A percentile compares a stretch with the other conserved stretches of the same genome.
Conservation (phyloP, 2,888 invertebrate genomes). For the Magallana nippona region DNA sequence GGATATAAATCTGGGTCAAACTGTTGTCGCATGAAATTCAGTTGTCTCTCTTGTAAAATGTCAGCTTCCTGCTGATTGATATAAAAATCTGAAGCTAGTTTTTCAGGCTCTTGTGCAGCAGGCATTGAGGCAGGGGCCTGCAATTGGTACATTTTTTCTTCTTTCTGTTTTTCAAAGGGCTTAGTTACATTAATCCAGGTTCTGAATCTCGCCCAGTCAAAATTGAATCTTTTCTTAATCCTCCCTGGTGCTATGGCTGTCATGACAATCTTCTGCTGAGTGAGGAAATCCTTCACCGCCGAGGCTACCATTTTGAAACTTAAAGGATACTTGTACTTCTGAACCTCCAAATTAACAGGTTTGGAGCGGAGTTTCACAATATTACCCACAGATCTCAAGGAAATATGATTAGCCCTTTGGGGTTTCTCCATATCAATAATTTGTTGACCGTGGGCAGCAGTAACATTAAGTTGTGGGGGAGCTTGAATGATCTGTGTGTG, state of each 20-base stretch:
- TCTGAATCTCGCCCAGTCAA: constrained; percentile 60
- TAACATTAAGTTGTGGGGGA: constrained; percentile 8
- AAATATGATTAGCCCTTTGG: constrained; percentile 18
- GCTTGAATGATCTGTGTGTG: not conserved
- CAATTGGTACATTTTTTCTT: constrained; percentile 54
- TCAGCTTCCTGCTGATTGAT: constrained; percentile 24
- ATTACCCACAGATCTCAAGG: constrained; percentile 47
- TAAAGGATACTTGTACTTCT: constrained; percentile 52
- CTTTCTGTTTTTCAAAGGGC: constrained; percentile 59
- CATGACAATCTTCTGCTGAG: constrained; percentile 60
- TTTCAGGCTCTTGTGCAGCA: not conserved
- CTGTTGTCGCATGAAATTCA: constrained; percentile 32
- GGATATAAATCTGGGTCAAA: constrained; percentile 41
- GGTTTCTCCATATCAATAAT: constrained; percentile 15
- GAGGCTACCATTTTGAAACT: constrained; percentile 60
- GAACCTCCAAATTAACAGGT: constrained; percentile 51
- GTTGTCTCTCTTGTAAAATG: constrained; percentile 1
- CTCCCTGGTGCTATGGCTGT: constrained; percentile 57
- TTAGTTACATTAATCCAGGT: constrained; percentile 56
- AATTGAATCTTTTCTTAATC: constrained; percentile 56
- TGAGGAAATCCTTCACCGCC: constrained; percentile 58
- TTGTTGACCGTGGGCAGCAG: not conserved
- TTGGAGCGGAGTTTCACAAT: constrained; percentile 38
- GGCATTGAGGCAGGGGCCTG: constrained; percentile 53
- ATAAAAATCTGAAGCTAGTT: not conserved